Evolutionary conservation across 1,140 invertebrate species (phyloP), one percentile per base, ranked within the genome.

Genomic region (Bicyclus anynana): DNA sequence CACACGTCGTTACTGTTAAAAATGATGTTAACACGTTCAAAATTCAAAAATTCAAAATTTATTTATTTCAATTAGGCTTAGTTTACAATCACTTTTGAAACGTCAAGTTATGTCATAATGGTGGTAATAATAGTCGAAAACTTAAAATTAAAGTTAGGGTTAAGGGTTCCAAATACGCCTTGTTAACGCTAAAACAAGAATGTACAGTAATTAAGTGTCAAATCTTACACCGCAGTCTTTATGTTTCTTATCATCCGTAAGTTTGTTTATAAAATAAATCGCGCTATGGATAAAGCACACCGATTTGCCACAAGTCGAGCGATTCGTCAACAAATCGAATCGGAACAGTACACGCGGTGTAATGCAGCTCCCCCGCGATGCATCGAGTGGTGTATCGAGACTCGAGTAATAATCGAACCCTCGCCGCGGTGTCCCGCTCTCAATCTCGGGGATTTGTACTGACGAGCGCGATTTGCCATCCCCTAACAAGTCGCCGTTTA

Each of bases 371-470:
- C 74, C 76, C 74, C 72, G 71, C 75, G 69, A 73, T 77, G 75
- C 75, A 80, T 80, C 77, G 80, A 84, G 76, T 76, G 80, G 69
- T 69, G 76, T 76, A 83, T 84, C 82, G 72, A 81, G 68, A 77
- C 68, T 80, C 73, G 70, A 81, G 77, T 82, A 80, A 82, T 84
- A 84, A 83, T 84, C 80, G 80, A 84, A 77, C 74, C 74, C 81
- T 78, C 69, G 69, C 70, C 69, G 69, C 70, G 74, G 72, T 82
- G 77, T 81, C 75, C 79, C 80, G 67, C 76, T 80, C 74, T 80
- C 81, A 84, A 82, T 83, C 79, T 72, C 72, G 60, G 70, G 72
- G 78, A 82, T 81, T 83, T 80, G 77, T 80, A 82, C 63, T 48
- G 65, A 62, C 57, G 49, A 63, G 59, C 23, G 63, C 16, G 17